Conservation (phyloP, 2,888 invertebrate species). For the Tipula helvola region DNA sequence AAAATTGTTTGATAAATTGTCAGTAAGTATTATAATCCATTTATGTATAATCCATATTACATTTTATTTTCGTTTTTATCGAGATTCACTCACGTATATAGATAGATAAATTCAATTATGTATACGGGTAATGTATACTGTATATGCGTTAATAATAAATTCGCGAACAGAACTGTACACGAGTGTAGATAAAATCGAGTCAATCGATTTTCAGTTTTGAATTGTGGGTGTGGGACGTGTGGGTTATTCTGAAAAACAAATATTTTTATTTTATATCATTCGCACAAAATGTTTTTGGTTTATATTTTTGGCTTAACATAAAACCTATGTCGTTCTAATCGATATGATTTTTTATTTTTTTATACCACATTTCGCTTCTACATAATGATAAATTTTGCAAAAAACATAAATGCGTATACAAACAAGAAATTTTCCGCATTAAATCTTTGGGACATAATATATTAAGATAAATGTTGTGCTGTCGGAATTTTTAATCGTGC, state of each 20-base stretch:
- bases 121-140: neutral
- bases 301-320: neutral
- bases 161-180: neutral
- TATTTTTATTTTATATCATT: neutral
- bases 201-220: neutral
- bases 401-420: neutral
- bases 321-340: neutral
- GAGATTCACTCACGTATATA: neutral
- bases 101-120: neutral
- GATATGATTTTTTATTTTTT: neutral
- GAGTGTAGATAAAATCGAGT: neutral
- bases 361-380: neutral
- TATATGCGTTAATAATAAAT: neutral
- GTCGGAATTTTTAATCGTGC: neutral
- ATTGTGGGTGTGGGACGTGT: neutral
- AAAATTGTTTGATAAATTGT: conserved; percentile 76
- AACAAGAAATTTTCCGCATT: neutral
- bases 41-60: neutral
- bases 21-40: conserved; percentile 39
- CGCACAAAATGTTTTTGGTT: neutral
- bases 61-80: neutral
- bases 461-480: neutral
- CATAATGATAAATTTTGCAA: neutral
- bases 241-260: no score
- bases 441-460: neutral